phyloP scores from a whole-genome alignment of 1,140 invertebrate species.

The Solenopsis fugax region DNA sequence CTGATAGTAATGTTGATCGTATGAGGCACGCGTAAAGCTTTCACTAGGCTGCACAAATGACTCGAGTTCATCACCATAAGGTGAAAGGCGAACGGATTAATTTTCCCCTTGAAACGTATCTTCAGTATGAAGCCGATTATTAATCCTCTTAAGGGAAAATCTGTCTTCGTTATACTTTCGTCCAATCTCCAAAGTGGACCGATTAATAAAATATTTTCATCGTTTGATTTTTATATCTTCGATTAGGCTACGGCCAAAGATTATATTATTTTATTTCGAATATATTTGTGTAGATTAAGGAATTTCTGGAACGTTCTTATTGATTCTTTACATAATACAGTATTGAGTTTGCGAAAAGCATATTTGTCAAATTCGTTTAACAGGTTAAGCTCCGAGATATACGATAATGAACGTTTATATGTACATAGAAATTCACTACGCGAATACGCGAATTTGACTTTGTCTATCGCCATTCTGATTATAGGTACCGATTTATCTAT shows the following conservation, averaged over 20 bases:
- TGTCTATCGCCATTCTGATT: conserved; percentile 73
- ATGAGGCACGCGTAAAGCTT: conserved; percentile 50
- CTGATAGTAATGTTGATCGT: conserved; percentile 31
- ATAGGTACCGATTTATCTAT: conserved; percentile 77
- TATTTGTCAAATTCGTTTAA: conserved; percentile 4
- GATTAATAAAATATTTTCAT: conserved; percentile 27
- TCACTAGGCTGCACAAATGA: conserved; percentile 33
- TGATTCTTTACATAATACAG: conserved; percentile 14
- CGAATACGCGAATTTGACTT: conserved; percentile 42
- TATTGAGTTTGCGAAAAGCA: background rate
- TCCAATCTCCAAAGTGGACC: background rate
- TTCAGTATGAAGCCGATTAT: background rate
- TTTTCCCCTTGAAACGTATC: conserved; percentile 2
- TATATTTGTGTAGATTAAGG: conserved; percentile 6
- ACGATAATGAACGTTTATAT: conserved; percentile 42
- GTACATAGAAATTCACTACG: conserved; percentile 51
- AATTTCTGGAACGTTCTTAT: background rate
- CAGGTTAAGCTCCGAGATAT: conserved; percentile 32
- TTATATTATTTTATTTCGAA: background rate
- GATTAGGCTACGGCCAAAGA: conserved; percentile 27
- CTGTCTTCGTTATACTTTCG: background rate
- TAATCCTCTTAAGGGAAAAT: conserved; percentile 3
- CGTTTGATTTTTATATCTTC: conserved; percentile 25
- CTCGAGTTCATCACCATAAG: conserved; percentile 1
- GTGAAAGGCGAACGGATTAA: background rate